Base-by-base conservation (phyloP, 37 sponge, comb jelly and placozoan genomes). In the Spongilla lacustris region DNA sequence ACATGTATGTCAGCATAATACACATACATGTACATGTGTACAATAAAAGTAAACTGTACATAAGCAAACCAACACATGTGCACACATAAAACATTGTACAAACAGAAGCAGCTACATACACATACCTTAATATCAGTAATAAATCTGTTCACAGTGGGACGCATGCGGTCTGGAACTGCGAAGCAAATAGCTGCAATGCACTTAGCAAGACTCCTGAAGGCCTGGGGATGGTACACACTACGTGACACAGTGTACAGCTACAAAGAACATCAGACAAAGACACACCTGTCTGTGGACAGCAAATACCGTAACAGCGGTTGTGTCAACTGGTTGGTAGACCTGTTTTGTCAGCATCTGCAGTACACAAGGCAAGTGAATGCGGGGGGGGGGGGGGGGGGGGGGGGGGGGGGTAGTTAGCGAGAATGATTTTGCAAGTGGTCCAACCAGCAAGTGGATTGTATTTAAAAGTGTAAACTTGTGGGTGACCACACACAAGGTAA, bases 161-260 rank as follows among this genome's bases (percentile, higher is more conserved):
- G 36, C n/a, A 83, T 85, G 25, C 91, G 69, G 31, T 38, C 78
- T 17, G 96, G 92, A 23, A 82, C 78, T 28, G 93, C 83, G 23
- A 87, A 75, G 79, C 93, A 84, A 22, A 95, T 84, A 23, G 80
- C 94, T 10, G 96, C 94, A 2, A 94, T 67, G 73, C 98, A 95
- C 83, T 93, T 93, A 12, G 98, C 93, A 66, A 95, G 82, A 76
- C 84, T 91, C 41, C 94, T 89, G 78, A 84, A 97, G 29, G 96
- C 98, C 89, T 97, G 86, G 23, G 13, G 34, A 24, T n/a, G n/a
- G n/a, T 24, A 33, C 9, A 4, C 0, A 12, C 2, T 3, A 23
- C 66, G 83, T 28, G 9, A 69, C 67, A 49, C 38, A 72, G 24
- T 14, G 23, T 67, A 36, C 24, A 69, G 81, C 28, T 29, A 13